Percentiles rank a stretch among this genome's conserved stretches.
phyloP scores from a whole-genome alignment of 2,113 vertebrate genomes.

The Dromaius novaehollandiae region DNA sequence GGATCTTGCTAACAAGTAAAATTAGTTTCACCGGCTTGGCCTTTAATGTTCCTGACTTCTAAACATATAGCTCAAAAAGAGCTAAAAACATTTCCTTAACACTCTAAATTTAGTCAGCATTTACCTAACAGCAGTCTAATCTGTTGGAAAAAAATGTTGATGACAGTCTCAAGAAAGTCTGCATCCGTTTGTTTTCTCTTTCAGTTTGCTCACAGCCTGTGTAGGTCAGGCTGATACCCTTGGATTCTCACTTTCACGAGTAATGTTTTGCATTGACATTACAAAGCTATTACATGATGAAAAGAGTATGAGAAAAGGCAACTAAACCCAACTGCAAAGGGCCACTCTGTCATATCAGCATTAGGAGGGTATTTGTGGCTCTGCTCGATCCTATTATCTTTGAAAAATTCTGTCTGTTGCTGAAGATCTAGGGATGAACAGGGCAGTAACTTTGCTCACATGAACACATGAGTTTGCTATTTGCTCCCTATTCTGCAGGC shows the following conservation, averaged over 20 bases:
- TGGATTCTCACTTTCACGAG: not conserved
- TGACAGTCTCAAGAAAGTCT: not conserved
- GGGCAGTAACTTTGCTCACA: not conserved
- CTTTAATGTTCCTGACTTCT: not conserved
- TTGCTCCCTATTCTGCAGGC: not conserved
- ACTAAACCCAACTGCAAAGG: not conserved
- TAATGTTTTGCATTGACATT: not conserved
- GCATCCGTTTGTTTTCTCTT: not conserved
- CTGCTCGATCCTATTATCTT: rapidly evolving
- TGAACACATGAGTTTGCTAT: not conserved
- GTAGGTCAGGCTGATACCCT: not conserved
- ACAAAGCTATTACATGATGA: not conserved
- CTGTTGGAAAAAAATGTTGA: not conserved
- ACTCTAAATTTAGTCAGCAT: not conserved
- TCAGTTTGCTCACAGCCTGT: not conserved
- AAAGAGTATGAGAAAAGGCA: not conserved
- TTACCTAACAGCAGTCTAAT: not conserved
- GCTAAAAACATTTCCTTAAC: not conserved
- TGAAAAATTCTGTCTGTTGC: not conserved
- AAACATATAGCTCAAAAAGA: not conserved
- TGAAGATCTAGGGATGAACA: not conserved
- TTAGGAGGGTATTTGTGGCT: not conserved
- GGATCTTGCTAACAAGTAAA: not conserved
- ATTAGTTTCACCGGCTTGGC: not conserved
- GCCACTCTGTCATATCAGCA: not conserved